Evolutionary conservation across 2,113 vertebrate species (phyloP), one percentile per base, ranked within the genome.

Genomic region (Mustela nigripes): DNA sequence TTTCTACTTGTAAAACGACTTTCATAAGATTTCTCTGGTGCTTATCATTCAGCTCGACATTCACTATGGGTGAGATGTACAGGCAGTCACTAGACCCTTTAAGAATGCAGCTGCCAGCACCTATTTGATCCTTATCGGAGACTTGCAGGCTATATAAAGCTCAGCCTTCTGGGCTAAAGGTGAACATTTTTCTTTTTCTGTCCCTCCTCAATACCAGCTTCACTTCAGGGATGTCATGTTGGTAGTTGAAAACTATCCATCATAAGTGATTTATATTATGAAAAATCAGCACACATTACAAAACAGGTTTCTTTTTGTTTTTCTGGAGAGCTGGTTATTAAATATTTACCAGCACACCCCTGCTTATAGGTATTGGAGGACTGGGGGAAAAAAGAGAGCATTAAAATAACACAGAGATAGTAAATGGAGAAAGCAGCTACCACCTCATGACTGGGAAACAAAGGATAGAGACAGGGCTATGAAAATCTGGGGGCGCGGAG

Each of bases 241-340:
- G 85, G 48, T 69, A 91, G 58, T 62, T 80, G 19, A 60, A 95
- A 80, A 48, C 45, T 69, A 56, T n/a, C 14, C n/a, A 31, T 5
- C 19, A 73, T 48, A 48, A 90, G 36, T 88, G 81, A 50, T 83
- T 78, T 69, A 42, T 65, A 39, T 60, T 79, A 45, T 16, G 26
- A 62, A 95, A 95, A 93, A 89, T 26, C 31, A 4, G 24, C 42
- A 83, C 16, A 82, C 14, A 58, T 58, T 48, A 62, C 56, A 94
- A 88, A 95, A 80, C 48, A 81, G 14, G 15, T 18, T 95, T 95
- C 42, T 79, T 85, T 45, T 86, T 62, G n/a, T 85, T 96, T 96
- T 94, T 53, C 39, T 91, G 16, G 39, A 60, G 48, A 80, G 24
- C 18, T 79, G 26, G n/a, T 71, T 53, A 53, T 83, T 69, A 86